Conservation (phyloP, 2,888 invertebrate genomes). For the Thecophora atra region DNA sequence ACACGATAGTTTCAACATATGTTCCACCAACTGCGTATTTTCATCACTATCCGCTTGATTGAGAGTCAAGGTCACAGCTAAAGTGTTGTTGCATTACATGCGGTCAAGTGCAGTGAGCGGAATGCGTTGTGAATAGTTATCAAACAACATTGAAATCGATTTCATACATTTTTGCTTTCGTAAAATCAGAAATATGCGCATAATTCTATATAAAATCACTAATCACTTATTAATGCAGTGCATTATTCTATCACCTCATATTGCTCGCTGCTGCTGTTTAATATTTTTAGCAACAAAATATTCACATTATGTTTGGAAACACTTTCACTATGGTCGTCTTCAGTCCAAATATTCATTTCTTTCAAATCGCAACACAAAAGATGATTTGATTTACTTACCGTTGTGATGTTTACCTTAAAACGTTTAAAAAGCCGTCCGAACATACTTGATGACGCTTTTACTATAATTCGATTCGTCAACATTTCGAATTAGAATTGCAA, state of each 20-base stretch:
- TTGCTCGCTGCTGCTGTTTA: slow-evolving; percentile 22
- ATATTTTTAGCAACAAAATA: slow-evolving; percentile 17
- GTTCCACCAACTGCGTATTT: too few species aligned
- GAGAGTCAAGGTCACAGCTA: too few species aligned
- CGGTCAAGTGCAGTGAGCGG: too few species aligned
- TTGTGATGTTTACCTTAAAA: slow-evolving; percentile 53
- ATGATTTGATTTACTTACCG: neutral
- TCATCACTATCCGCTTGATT: too few species aligned
- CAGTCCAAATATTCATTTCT: slow-evolving; percentile 26
- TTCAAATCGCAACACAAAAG: too few species aligned
- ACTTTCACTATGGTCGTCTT: slow-evolving; percentile 15
- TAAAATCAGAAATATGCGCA: too few species aligned
- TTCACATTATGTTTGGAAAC: slow-evolving; percentile 5
- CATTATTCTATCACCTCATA: slow-evolving; percentile 18
- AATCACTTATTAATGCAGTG: neutral
- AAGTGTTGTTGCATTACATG: too few species aligned
- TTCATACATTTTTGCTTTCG: too few species aligned
- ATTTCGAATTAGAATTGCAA: neutral
- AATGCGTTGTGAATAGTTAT: too few species aligned
- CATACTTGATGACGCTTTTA: slow-evolving; percentile 41
- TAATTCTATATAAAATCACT: neutral
- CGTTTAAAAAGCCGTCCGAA: slow-evolving; percentile 56
- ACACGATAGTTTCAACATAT: too few species aligned
- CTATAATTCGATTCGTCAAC: slow-evolving; percentile 11
- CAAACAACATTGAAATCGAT: too few species aligned